Evolutionary conservation across 1,140 invertebrate genomes (phyloP).

Genomic region (Drosophila navojoa): DNA sequence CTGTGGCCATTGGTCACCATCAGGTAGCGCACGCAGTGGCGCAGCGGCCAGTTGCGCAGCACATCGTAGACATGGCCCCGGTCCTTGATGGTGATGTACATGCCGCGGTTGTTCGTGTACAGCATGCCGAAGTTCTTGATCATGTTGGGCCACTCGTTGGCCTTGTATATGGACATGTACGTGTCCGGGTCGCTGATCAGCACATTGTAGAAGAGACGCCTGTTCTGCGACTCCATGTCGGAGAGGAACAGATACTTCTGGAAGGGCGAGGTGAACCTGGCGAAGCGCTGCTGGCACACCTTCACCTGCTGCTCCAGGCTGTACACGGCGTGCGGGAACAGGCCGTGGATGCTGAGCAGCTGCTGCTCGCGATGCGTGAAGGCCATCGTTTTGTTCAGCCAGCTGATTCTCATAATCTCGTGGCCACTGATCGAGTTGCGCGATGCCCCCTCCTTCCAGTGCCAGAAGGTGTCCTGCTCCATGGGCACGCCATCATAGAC

Average conservation of each 20-base stretch:
- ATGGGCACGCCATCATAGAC: slow-evolving; percentile 24
- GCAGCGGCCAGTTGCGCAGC: slow-evolving; percentile 92
- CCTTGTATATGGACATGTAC: slow-evolving; percentile 89
- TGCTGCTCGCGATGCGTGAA: slow-evolving; percentile 94
- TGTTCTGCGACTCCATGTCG: slow-evolving; percentile 91
- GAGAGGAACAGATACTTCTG: slow-evolving; percentile 93
- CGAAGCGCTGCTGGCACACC: slow-evolving; percentile 88
- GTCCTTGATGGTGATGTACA: slow-evolving; percentile 99
- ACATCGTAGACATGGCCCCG: slow-evolving; percentile 95
- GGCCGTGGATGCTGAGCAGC: slow-evolving; percentile 92
- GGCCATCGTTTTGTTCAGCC: slow-evolving; percentile 89
- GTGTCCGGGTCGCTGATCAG: slow-evolving; percentile 94
- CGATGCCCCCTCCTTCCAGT: not conserved
- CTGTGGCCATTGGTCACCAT: slow-evolving; percentile 97
- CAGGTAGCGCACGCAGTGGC: slow-evolving; percentile 92
- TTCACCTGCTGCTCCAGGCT: slow-evolving; percentile 93
- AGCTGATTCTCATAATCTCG: not conserved
- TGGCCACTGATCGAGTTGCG: not conserved
- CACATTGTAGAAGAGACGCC: slow-evolving; percentile 96
- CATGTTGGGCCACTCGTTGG: slow-evolving; percentile 97
- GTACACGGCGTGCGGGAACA: slow-evolving; percentile 91
- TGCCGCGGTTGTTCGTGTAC: slow-evolving; percentile 85
- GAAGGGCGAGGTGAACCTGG: slow-evolving; percentile 89
- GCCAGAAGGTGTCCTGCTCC: slow-evolving; percentile 50
- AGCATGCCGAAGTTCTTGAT: slow-evolving; percentile 74